Conservation (phyloP, 2,797 vertebrate genomes). For the Trematomus bernacchii region DNA sequence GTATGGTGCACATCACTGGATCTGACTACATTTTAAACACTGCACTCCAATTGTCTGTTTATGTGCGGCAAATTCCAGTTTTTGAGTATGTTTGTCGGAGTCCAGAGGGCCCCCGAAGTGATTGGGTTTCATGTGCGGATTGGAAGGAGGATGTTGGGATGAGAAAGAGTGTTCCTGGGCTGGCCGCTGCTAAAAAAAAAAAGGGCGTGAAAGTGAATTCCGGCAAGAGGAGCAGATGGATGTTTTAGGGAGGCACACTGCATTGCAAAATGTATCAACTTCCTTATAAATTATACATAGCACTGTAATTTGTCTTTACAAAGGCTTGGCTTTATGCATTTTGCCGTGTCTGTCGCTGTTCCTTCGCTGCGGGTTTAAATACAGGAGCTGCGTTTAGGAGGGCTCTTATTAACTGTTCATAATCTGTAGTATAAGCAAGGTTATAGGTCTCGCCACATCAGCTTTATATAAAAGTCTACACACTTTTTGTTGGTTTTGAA, state of each 20-base stretch:
- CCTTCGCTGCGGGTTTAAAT: slow-evolving; percentile 80
- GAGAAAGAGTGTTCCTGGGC: slow-evolving; percentile 54
- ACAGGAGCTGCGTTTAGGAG: slow-evolving; percentile 69
- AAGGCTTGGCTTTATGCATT: slow-evolving; percentile 85
- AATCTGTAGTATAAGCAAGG: slow-evolving; percentile 81
- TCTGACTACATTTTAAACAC: slow-evolving; percentile 58
- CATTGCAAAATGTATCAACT: slow-evolving; percentile 84
- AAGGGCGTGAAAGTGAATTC: slow-evolving; percentile 60
- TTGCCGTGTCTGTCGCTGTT: slow-evolving; percentile 78
- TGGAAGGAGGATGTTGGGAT: slow-evolving; percentile 57
- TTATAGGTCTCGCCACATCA: slow-evolving; percentile 75
- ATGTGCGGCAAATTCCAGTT: slow-evolving; percentile 52
- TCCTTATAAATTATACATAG: slow-evolving; percentile 86
- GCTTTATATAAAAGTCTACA: slow-evolving; percentile 62
- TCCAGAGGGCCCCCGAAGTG: slow-evolving; percentile 45
- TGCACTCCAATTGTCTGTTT: slow-evolving; percentile 68
- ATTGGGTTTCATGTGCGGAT: slow-evolving; percentile 49
- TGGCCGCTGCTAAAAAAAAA: slow-evolving; percentile 63
- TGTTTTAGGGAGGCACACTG: slow-evolving; percentile 78
- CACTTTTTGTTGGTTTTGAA: slow-evolving; percentile 32
- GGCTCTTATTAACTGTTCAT: slow-evolving; percentile 80
- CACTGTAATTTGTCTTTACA: slow-evolving; percentile 86
- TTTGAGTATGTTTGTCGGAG: slow-evolving; percentile 56
- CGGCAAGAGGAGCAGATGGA: slow-evolving; percentile 66
- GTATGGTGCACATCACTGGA: slow-evolving; percentile 69